phyloP scores from a whole-genome alignment of 2,113 vertebrate genomes.

The Columba livia region DNA sequence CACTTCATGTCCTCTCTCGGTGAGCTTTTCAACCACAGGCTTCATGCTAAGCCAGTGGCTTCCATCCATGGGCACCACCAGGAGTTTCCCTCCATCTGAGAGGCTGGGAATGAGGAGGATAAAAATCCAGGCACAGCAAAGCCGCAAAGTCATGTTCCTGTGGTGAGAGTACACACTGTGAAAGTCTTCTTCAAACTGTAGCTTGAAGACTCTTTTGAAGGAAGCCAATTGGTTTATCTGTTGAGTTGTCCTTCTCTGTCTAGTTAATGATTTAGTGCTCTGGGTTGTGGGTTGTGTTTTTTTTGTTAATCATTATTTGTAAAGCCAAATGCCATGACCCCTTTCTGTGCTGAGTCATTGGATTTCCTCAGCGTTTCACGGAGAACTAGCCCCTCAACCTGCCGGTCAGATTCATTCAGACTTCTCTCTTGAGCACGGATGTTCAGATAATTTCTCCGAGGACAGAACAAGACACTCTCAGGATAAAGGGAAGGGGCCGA shows the following conservation, averaged over 20 bases:
- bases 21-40: slow-evolving; percentile 78
- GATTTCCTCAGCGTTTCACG: neutral
- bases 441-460: neutral
- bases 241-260: neutral
- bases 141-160: neutral
- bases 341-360: neutral
- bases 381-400: neutral
- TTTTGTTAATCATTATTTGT: neutral
- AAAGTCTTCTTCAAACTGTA: neutral
- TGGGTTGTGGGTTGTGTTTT: neutral
- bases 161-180: neutral
- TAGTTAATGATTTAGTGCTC: neutral
- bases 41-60: slow-evolving; percentile 90
- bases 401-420: neutral
- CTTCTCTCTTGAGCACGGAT: neutral
- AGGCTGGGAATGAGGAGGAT: neutral
- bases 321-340: neutral
- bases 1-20: slow-evolving; percentile 75
- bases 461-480: neutral
- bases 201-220: neutral
- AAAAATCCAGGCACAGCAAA: neutral
- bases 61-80: slow-evolving; percentile 82
- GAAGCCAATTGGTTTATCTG: neutral
- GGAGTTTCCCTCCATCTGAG: slow-evolving; percentile 72
- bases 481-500: neutral